These are phyloP conservation scores for Amniataba percoides DNA, from an alignment of 2,797 vertebrate species.

Conservation along the genomic window DNA sequence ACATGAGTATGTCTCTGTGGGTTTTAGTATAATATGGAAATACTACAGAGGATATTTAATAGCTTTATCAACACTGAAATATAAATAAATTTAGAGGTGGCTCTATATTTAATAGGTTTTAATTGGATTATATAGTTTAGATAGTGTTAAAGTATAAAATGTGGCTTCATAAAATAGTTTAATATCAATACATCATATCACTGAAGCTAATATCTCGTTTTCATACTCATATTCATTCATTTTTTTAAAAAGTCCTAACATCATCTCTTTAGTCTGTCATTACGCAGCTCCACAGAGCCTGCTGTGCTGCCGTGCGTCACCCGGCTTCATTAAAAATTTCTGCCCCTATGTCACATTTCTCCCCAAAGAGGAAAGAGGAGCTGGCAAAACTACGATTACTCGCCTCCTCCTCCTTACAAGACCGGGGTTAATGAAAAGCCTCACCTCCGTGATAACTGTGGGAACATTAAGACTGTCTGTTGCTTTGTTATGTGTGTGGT, in stretches of 20 bases:
- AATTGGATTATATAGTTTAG: no score
- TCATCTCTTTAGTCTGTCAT: not conserved
- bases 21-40: no score
- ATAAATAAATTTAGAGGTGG: not conserved
- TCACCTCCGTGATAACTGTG: constrained; percentile 3
- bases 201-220: no score
- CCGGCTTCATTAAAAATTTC: constrained; percentile 52
- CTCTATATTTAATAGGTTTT: no score
- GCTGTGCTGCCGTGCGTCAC: constrained; percentile 8
- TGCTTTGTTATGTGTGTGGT: constrained; percentile 32
- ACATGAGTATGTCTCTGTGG: not conserved
- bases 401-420: constrained; percentile 20
- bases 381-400: not conserved
- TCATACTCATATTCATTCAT: no score
- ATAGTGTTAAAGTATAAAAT: not conserved
- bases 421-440: constrained; percentile 45
- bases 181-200: not conserved
- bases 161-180: not conserved
- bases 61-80: not conserved
- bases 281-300: not conserved
- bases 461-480: constrained; percentile 28
- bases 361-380: constrained; percentile 31
- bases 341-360: constrained; percentile 40
- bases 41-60: not conserved
- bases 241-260: not conserved